These are phyloP conservation scores for Tethea ocularis DNA, from an alignment of 2,888 invertebrate genomes.

Conservation along the genomic window DNA sequence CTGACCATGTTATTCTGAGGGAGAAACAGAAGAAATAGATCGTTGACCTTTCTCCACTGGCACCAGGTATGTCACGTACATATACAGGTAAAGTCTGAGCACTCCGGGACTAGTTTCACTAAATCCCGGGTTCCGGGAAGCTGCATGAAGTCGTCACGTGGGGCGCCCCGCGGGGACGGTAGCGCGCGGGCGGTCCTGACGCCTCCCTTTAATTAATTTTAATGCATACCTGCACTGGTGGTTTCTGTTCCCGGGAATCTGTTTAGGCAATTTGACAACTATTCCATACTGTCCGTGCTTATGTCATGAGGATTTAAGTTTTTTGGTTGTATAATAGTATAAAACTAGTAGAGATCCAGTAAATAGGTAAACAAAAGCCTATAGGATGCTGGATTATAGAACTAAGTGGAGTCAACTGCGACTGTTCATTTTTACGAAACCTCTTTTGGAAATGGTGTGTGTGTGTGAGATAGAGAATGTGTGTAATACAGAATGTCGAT, in stretches of 20 bases:
- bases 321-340: too few relatives aligned
- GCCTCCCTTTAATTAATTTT: slow-evolving; percentile 78
- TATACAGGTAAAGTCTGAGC: slow-evolving; percentile 5
- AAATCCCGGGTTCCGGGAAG: slow-evolving; percentile 70
- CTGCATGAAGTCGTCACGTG: slow-evolving; percentile 79
- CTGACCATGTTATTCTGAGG: too few relatives aligned
- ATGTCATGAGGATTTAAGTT: too few relatives aligned
- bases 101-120: slow-evolving; percentile 23
- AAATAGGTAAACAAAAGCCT: neutral
- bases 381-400: neutral
- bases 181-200: slow-evolving; percentile 78
- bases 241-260: slow-evolving; percentile 27
- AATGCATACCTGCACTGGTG: slow-evolving; percentile 68
- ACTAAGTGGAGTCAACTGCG: neutral
- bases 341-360: too few relatives aligned
- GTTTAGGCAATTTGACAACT: neutral
- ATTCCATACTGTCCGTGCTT: neutral
- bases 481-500: too few relatives aligned
- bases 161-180: slow-evolving; percentile 68
- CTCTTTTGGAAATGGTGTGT: neutral
- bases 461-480: too few relatives aligned
- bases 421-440: neutral
- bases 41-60: slow-evolving; percentile 4
- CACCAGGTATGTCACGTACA: slow-evolving; percentile 1
- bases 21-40: slow-evolving; percentile 7